These are phyloP conservation scores for Zaprionus bogoriensis DNA, from an alignment of 2,888 invertebrate species.

Conservation along the genomic window DNA sequence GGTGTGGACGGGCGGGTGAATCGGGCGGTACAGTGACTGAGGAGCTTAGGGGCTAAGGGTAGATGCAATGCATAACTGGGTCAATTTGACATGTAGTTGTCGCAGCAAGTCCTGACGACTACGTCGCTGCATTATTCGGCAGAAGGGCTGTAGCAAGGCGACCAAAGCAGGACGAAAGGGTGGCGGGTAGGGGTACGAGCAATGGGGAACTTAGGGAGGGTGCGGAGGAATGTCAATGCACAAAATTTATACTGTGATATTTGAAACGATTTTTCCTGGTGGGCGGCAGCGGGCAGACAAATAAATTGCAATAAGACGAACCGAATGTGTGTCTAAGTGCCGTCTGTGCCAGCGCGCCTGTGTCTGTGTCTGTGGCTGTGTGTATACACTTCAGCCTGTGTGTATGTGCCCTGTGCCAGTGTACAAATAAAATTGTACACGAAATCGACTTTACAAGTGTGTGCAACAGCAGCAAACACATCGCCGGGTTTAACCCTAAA, in stretches of 20 bases:
- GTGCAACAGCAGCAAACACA: conserved; percentile 4
- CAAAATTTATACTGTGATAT: conserved; percentile 69
- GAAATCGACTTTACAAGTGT: conserved; percentile 68
- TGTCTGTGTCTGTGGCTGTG: not conserved
- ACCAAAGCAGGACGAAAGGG: not conserved
- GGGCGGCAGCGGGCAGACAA: conserved; percentile 49
- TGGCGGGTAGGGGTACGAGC: not conserved
- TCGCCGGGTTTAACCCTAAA: conserved; percentile 39
- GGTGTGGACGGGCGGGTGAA: not conserved
- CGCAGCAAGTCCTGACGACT: conserved; percentile 67
- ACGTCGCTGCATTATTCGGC: conserved; percentile 55
- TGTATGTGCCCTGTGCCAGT: too few relatives aligned
- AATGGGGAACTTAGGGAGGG: not conserved
- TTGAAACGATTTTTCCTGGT: conserved; percentile 69
- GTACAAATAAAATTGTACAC: conserved; percentile 77
- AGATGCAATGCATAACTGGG: conserved; percentile 65
- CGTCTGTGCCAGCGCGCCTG: conserved; percentile 18
- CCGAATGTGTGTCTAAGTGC: conserved; percentile 61
- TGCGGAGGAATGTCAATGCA: conserved; percentile 68
- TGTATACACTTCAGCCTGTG: too few relatives aligned
- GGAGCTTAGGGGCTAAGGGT: conserved; percentile 15
- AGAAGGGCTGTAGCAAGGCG: conserved; percentile 19
- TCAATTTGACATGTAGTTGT: conserved; percentile 77
- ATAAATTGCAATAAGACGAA: conserved; percentile 77
- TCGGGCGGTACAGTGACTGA: conserved; percentile 3